Percentiles rank a stretch among this genome's conserved stretches.
phyloP scores from a whole-genome alignment of 2,797 vertebrate species.

The Corythornis leucogaster region DNA sequence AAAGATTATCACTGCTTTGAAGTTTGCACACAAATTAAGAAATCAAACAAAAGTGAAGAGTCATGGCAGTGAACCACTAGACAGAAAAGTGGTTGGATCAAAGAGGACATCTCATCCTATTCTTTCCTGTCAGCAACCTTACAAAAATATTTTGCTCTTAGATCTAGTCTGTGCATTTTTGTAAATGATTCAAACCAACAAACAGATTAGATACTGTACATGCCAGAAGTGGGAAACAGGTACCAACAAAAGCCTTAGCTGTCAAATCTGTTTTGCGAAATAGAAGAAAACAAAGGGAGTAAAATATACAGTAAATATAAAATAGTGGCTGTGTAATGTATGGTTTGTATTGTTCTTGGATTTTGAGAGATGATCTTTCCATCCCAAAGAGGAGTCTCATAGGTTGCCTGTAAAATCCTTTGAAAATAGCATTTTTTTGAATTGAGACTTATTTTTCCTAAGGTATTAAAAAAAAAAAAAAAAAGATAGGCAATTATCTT shows the following conservation, averaged over 20 bases:
- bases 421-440: neutral
- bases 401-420: neutral
- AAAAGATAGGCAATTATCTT: neutral
- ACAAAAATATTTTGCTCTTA: neutral
- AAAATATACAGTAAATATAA: neutral
- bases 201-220: neutral
- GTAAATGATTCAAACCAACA: slow-evolving; percentile 46
- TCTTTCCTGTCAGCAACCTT: neutral
- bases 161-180: neutral
- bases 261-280: neutral
- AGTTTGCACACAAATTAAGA: slow-evolving; percentile 25
- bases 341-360: neutral
- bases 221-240: neutral
- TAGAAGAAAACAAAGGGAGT: neutral
- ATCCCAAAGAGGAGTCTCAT: neutral
- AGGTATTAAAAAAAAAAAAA: neutral
- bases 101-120: slow-evolving; percentile 9
- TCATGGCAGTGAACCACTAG: slow-evolving; percentile 37
- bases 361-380: neutral
- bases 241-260: neutral
- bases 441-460: neutral
- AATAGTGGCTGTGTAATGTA: neutral
- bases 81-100: slow-evolving; percentile 39
- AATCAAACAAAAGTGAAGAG: slow-evolving; percentile 30
- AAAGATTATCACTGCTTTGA: slow-evolving; percentile 42